Conservation (phyloP, 2,888 invertebrate species). For the Oxyteleia sp. region DNA sequence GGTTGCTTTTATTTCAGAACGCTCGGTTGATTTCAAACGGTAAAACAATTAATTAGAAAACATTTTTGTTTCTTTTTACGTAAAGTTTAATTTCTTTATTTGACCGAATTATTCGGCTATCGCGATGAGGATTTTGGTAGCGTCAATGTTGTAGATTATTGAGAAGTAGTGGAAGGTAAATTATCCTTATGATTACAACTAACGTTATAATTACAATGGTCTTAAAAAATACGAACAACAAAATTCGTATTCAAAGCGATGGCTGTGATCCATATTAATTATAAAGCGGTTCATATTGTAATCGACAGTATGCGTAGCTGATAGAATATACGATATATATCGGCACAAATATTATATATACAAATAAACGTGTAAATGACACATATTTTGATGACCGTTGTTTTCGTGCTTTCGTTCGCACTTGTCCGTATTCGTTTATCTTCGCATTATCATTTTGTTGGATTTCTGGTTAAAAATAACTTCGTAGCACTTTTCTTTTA, state of each 20-base stretch:
- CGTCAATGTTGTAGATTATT: constrained; percentile 68
- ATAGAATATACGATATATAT: constrained; percentile 73
- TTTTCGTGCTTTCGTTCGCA: constrained; percentile 67
- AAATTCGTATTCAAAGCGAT: constrained; percentile 88
- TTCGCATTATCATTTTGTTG: constrained; percentile 19
- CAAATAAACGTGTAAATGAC: constrained; percentile 72
- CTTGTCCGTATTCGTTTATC: constrained; percentile 43
- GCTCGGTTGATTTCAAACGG: not conserved
- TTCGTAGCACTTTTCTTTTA: too few relatives aligned
- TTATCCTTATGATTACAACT: constrained; percentile 83
- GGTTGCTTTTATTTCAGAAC: not conserved
- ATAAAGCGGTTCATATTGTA: constrained; percentile 83
- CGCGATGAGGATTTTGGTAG: constrained; percentile 37
- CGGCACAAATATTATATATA: constrained; percentile 70
- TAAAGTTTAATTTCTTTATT: too few relatives aligned
- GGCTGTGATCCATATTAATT: constrained; percentile 87
- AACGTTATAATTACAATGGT: constrained; percentile 84
- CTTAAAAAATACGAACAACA: constrained; percentile 84
- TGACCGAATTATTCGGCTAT: constrained; percentile 11
- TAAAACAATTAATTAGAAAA: not conserved
- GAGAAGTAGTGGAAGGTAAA: constrained; percentile 77
- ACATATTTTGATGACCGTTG: constrained; percentile 81
- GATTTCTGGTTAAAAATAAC: constrained; percentile 41
- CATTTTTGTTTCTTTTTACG: constrained; percentile 5
- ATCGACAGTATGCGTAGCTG: constrained; percentile 81